Conservation (phyloP, 2,113 vertebrate genomes). For the Laterallus jamaicensis region DNA sequence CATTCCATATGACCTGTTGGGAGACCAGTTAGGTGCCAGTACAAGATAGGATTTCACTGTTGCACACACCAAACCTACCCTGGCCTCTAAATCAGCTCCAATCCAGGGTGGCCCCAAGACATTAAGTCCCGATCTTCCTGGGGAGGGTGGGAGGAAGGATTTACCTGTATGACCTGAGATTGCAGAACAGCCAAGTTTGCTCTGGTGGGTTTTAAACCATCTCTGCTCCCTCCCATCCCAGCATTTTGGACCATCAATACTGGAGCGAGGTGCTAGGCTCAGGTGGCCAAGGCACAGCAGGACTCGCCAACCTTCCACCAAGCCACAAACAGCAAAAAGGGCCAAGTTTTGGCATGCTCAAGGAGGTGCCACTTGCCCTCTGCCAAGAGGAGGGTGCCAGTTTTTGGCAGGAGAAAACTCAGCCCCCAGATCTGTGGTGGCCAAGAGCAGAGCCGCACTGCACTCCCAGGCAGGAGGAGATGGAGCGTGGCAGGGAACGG, state of each 20-base stretch:
- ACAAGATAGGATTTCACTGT: neutral
- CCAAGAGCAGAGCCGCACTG: neutral
- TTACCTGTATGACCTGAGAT: neutral
- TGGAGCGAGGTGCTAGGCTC: neutral
- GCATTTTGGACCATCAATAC: neutral
- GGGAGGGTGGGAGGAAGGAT: neutral
- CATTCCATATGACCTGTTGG: neutral
- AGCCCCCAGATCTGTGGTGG: accelerated
- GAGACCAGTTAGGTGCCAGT: neutral
- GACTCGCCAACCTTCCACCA: neutral
- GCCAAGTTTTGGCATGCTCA: neutral
- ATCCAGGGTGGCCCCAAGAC: neutral
- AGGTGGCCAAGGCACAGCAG: neutral
- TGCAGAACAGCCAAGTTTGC: neutral
- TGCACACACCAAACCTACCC: neutral
- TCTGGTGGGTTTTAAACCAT: neutral
- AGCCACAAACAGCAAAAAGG: neutral
- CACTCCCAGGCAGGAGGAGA: neutral
- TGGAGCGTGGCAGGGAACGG: accelerated
- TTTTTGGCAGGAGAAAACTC: neutral
- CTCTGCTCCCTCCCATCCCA: neutral
- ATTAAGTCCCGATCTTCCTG: accelerated
- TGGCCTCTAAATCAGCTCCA: neutral
- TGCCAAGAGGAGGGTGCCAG: neutral
- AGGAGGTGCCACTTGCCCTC: neutral